Conservation (phyloP, 2,888 invertebrate genomes). For the Halictus ligatus region DNA sequence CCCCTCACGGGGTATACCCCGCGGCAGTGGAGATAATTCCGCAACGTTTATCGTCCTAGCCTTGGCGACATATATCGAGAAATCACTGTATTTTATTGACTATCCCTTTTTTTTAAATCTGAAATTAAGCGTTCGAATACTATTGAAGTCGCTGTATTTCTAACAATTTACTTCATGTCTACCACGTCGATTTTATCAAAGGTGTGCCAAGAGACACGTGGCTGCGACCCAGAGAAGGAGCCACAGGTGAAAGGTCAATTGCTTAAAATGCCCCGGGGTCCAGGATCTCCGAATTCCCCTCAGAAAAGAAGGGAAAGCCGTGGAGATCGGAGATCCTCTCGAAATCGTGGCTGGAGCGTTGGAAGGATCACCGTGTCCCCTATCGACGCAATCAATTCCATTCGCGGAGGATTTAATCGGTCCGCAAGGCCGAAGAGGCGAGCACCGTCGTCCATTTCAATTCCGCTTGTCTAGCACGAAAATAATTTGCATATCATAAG, state of each 20-base stretch:
- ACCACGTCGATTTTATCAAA: neutral
- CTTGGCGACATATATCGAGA: too few relatives aligned
- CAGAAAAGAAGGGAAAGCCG: neutral
- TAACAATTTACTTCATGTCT: too few relatives aligned
- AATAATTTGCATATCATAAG: conserved; percentile 43
- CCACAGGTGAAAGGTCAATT: neutral
- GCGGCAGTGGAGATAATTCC: too few relatives aligned
- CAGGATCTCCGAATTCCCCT: neutral
- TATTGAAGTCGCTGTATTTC: too few relatives aligned
- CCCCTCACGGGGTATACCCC: too few relatives aligned
- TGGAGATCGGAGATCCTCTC: neutral
- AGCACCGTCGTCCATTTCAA: conserved; percentile 19
- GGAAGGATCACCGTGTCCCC: conserved; percentile 1
- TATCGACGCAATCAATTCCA: conserved; percentile 2
- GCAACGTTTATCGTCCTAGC: too few relatives aligned
- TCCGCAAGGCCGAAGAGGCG: neutral
- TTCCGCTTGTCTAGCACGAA: conserved; percentile 17
- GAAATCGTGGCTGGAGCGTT: neutral
- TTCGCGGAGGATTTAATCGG: conserved; percentile 10
- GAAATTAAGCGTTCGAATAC: too few relatives aligned
- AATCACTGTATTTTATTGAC: too few relatives aligned
- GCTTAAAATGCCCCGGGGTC: neutral
- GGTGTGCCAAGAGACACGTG: neutral
- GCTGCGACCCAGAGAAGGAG: neutral
- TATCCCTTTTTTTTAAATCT: too few relatives aligned